Evolutionary conservation across 2,113 vertebrate species (phyloP), one percentile per base, ranked within the genome.

Genomic region (Phyllopteryx taeniolatus): DNA sequence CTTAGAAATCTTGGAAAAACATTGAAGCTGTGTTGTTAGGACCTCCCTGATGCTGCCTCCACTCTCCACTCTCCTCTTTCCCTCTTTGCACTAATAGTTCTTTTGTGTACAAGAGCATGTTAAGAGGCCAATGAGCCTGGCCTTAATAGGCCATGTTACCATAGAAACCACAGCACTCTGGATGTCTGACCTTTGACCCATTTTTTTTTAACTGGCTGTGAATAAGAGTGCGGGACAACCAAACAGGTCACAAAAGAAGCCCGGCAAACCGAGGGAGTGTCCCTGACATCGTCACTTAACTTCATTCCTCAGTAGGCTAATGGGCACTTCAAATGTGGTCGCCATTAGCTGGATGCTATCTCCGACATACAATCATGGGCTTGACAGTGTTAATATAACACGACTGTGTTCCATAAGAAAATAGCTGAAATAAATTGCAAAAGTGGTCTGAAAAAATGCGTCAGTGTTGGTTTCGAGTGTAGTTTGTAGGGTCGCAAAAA

Each of bases 141-240:
- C 87, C 91, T 90, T 91, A 92, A 91, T 91, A 90, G 92, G 86
- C 91, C 81, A 79, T 15, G 89, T 93, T 89, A 67, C 87, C 90
- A 92, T 90, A 81, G 92, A 77, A 90, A 93, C 90, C 80, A 31
- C 79, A 85, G 91, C 87, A 90, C 89, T 91, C 89, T 91, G 91
- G 90, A 90, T 87, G 89, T 90, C 87, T 91, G 91, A 92, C 92
- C 93, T 94, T 91, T 93, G 92, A 94, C 93, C 91, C 74, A 85
- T 66, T 91, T 92, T 91, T 88, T 92, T 91, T 88, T 88, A 84
- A 76, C 86, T 44, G 76, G 83, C 83, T 86, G 78, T 93, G 91
- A 93, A 94, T 92, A 85, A 87, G 83, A 86, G 87, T 83, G 86
- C 83, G 70, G 85, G 85, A 77, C 71, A 77, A 91, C 82, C 86